A percentile compares a stretch with the other conserved stretches of the same genome.
These are phyloP conservation scores for Sebastes elongatus DNA, from an alignment of 2,797 vertebrate species.

Conservation along the genomic window DNA sequence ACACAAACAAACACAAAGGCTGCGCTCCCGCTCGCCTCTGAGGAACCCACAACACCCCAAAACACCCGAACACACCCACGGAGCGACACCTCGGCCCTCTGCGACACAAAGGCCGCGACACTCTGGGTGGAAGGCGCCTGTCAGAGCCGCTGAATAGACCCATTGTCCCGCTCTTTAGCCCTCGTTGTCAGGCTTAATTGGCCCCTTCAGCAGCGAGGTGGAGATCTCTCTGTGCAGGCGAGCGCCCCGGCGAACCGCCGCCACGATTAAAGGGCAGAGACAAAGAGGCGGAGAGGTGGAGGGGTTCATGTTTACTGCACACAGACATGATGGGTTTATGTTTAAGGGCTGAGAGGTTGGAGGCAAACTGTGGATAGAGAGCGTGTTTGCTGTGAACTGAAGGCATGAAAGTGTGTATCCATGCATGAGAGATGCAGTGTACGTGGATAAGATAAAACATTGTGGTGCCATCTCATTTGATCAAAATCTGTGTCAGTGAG, in stretches of 20 bases:
- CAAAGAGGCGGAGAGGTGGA: slow-evolving; percentile 12
- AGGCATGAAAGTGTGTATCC: not conserved
- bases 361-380: not conserved
- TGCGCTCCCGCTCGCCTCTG: slow-evolving; percentile 8
- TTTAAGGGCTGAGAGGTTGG: not conserved
- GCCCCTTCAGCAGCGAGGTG: slow-evolving; percentile 51
- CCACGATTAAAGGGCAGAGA: slow-evolving; percentile 15
- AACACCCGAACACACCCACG: slow-evolving; percentile 17
- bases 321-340: slow-evolving; percentile 27
- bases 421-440: not conserved
- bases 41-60: slow-evolving; percentile 19
- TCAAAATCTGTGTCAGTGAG: not conserved
- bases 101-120: slow-evolving; percentile 50
- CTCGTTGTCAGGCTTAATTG: slow-evolving; percentile 64
- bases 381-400: not conserved
- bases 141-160: slow-evolving; percentile 46
- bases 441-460: not conserved
- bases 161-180: slow-evolving; percentile 59
- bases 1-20: slow-evolving; percentile 66
- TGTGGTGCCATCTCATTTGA: not conserved
- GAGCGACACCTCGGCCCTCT: slow-evolving; percentile 30
- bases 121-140: slow-evolving; percentile 51
- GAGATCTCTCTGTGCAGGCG: slow-evolving; percentile 40
- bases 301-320: slow-evolving; percentile 53
- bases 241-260: slow-evolving; percentile 24